Base-by-base conservation (phyloP, 2,797 vertebrate species). In the Emydoidea blandingii region DNA sequence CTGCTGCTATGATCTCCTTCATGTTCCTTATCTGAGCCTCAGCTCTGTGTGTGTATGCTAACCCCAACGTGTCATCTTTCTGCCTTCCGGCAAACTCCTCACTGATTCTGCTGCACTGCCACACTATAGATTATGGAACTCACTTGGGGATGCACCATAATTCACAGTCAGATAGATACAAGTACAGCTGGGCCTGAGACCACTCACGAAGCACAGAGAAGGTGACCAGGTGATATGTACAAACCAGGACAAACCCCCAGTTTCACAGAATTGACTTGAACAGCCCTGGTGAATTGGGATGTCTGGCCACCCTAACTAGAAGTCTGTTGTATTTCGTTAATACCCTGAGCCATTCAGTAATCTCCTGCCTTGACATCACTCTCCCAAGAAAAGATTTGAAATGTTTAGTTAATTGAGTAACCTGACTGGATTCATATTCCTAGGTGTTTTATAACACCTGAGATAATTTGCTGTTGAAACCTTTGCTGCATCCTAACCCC, bases 21-120 rank as follows among this genome's bases (percentile, higher is more conserved):
- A 8, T 81, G 1, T 0, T 1, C 47, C 44, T 76, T 92, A 11
- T n/a, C 25, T 83, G 50, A 83, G 10, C 3, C 14, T 8, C 34
- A 49, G 50, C n/a, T 53, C 7, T 57, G 14, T 47, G 31, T 0
- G 27, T 0, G 57, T 59, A 0, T 82, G 31, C 62, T 54, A 31
- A 87, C 19, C 41, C 86, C 50, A 31, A 34, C n/a, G n/a, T 79
- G 8, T 41, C 4, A 1, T 82, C 34, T 37, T 87, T n/a, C 62
- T 41, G 8, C 1, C 52, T 83, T 93, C n/a, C 86, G 80, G 12
- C n/a, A 49, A 14, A 15, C 88, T 10, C 29, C 34, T 80, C 50
- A 49, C 31, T n/a, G 50, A 83, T 74, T 86, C 68, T 52, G 76
- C n/a, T 86, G 37, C 54, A 74, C 10, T 84, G 54, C 79, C 87